These are phyloP conservation scores for Lethocerus indicus DNA, from an alignment of 1,140 invertebrate genomes.

Conservation along the genomic window DNA sequence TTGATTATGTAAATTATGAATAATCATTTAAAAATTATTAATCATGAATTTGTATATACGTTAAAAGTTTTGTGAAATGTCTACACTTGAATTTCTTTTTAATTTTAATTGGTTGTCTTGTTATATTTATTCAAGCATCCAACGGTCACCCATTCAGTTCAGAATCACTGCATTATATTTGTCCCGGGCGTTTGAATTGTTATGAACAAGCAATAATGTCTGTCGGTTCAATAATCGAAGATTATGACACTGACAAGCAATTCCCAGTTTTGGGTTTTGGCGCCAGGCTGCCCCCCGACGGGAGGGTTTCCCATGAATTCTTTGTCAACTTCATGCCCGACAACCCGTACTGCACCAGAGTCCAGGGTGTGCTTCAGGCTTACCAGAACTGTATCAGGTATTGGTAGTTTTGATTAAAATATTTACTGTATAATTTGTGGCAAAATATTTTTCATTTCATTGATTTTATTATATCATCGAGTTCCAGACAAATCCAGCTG, in stretches of 20 bases:
- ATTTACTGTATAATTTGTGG: too few species aligned
- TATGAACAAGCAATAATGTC: conserved; percentile 38
- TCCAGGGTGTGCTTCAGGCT: conserved; percentile 24
- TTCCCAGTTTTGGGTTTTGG: conserved; percentile 40
- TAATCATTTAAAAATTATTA: too few species aligned
- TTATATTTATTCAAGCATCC: conserved; percentile 28
- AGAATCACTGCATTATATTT: conserved; percentile 37
- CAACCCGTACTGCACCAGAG: conserved; percentile 33
- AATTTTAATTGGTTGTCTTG: not conserved
- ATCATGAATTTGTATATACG: too few species aligned
- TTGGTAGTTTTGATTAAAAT: not conserved
- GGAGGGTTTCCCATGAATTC: conserved; percentile 37
- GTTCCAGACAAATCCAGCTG: conserved; percentile 29
- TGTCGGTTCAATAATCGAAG: conserved; percentile 44
- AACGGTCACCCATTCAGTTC: conserved; percentile 38
- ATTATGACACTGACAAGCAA: conserved; percentile 37
- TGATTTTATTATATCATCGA: not conserved
- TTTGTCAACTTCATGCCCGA: conserved; percentile 37
- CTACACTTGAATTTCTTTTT: not conserved
- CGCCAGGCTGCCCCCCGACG: conserved; percentile 33
- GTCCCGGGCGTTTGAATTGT: conserved; percentile 27
- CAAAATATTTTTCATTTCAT: not conserved
- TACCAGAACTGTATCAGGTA: conserved; percentile 25
- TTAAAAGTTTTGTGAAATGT: too few species aligned
- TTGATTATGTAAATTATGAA: too few species aligned